Evolutionary conservation across 2,888 invertebrate species (phyloP), one percentile per base, ranked within the genome.

Genomic region (Antheraea assamensis): DNA sequence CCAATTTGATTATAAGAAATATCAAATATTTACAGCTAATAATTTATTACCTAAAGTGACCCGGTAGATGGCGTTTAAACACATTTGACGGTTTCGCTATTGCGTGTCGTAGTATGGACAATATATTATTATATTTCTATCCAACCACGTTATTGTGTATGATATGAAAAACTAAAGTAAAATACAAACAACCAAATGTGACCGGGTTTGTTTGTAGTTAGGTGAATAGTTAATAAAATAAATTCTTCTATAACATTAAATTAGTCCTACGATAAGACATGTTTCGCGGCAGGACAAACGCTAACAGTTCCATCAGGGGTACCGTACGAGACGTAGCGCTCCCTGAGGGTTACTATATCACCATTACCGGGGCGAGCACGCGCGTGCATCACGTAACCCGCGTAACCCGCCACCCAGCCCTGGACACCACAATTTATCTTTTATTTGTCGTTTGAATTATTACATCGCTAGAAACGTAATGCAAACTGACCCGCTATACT

Each of bases 341-440:
- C 91, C 88, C 92, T 71, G 77, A 88, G 88, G 92, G 81, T 77
- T 90, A 78, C 85, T 94, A 93, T 88, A 89, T 94, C 92, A 92
- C 92, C 90, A 93, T 94, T 94, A 95, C 85, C 80, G 79, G 77
- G 79, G 81, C 81, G 82, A 85, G 86, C 79, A 30, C 61, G 52
- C 47, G 72, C 85, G 87, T 85, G 87, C 82, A 82, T 84, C 90
- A 91, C 90, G 88, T 81, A 84, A 85, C 90, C 90, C 90, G 88
- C 90, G 88, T 81, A 84, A 85, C 90, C 90, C 90, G 88, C 81
- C 84, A 85, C 81, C 79, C 73, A 76, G 77, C 78, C 81, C 76
- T 78, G 61, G 61, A 78, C 79, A 78, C 79, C 81, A 78, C 79
- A 80, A 80, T 84, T 78, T 83, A 80, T 81, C 82, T 83, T 81